Conservation (phyloP, 2,888 invertebrate genomes). For the Drosophila nr. fundita region DNA sequence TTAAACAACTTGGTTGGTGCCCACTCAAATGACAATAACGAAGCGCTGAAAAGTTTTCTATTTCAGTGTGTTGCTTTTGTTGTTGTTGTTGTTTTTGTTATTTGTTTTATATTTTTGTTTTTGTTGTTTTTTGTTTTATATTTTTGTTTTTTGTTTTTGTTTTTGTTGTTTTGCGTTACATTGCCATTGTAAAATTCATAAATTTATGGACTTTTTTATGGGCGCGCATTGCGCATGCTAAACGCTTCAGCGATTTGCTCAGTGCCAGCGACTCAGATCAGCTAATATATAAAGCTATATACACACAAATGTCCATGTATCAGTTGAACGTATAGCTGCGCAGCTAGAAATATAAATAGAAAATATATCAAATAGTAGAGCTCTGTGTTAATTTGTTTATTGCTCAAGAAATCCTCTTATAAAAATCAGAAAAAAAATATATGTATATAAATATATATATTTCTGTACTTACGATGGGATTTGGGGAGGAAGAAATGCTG, state of each 20-base stretch:
- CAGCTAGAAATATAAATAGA: neutral
- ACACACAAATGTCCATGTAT: neutral
- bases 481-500: neutral
- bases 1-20: constrained; percentile 46
- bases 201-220: constrained; percentile 49
- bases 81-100: neutral
- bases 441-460: too few species aligned
- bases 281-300: constrained; percentile 29
- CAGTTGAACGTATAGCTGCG: neutral
- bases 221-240: constrained; percentile 56
- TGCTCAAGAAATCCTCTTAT: neutral
- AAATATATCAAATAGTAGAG: neutral
- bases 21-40: constrained; percentile 64
- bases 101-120: neutral
- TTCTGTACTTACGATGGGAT: neutral
- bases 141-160: neutral
- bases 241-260: constrained; percentile 67
- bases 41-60: constrained; percentile 59
- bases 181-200: constrained; percentile 59
- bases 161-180: constrained; percentile 15
- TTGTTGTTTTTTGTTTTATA: neutral
- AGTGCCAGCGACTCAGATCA: constrained; percentile 36
- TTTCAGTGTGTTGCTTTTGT: constrained; percentile 30
- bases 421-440: neutral
- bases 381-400: neutral